Evolutionary conservation across 2,797 vertebrate species (phyloP), one percentile per base, ranked within the genome.

Genomic region (Balearica regulorum): DNA sequence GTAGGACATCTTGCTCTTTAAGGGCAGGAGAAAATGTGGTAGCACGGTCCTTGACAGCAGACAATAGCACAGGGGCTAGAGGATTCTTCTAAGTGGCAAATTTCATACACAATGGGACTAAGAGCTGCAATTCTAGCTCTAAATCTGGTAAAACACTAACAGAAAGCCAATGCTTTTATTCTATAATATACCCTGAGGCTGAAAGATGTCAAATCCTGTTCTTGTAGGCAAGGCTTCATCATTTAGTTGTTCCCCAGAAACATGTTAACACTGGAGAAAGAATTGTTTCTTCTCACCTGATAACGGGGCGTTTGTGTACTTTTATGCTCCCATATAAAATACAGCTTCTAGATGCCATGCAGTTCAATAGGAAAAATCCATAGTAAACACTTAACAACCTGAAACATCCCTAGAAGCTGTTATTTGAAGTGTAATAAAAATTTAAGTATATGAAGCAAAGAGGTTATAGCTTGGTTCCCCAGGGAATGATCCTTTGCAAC

Each of bases 351-450:
- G 35, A 51, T 64, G 33, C 68, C 70, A 61, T 2, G 5, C 24
- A 88, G 57, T 77, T 87, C 86, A 65, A 31, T 20, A 92, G 94
- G 88, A 92, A 94, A 93, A 95, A 87, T 77, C 81, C 81, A 87
- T 8, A 48, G 10, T 10, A 68, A 90, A 82, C 61, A 70, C 43
- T 54, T 55, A 76, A 87, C 55, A 69, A 75, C 44, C 77, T 0
- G 16, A 79, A 91, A 82, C 77, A 78, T 49, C 79, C 79, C 91
- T 76, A 54, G 75, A 61, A 94, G 84, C 49, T 90, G 35, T 61
- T 84, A 70, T n/a, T 79, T 73, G 75, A 73, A 87, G 26, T 53
- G 71, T 80, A 61, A 94, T 87, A 85, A 93, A 90, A 73, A 82
- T 26, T 6, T 61, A 83, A 66, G 43, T 54, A 25, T 54, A 77